Conservation (phyloP, 2,113 vertebrate species). For the Crotophaga sulcirostris region DNA sequence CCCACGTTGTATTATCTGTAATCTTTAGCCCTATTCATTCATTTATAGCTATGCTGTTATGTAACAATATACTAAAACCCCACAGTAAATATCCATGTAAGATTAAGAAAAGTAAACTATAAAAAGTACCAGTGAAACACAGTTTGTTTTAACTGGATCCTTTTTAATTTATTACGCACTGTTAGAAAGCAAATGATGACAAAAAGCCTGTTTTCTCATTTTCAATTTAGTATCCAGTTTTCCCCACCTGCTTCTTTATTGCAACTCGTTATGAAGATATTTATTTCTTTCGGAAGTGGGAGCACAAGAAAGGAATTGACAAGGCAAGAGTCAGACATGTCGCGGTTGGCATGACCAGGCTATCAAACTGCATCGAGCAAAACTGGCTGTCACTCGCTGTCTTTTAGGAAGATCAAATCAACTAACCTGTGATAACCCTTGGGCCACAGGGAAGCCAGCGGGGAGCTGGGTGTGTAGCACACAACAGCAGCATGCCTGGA, state of each 20-base stretch:
- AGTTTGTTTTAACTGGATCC: neutral
- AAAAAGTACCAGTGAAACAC: neutral
- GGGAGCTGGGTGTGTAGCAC: neutral
- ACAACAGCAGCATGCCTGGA: conserved; percentile 14
- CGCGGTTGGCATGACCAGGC: neutral
- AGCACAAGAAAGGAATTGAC: conserved; percentile 49
- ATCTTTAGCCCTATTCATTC: neutral
- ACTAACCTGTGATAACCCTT: conserved; percentile 9
- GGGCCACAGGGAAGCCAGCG: neutral
- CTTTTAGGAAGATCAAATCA: conserved; percentile 22
- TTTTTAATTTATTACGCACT: neutral
- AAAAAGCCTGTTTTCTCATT: neutral
- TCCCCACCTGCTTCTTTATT: neutral
- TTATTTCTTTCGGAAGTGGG: conserved; percentile 23
- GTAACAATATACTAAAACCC: neutral
- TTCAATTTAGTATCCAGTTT: neutral
- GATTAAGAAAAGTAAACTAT: neutral
- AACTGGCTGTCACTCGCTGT: neutral
- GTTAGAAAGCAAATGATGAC: neutral
- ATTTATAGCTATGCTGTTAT: neutral
- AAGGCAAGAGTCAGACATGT: conserved; percentile 11
- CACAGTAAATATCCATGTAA: neutral
- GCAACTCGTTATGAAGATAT: neutral
- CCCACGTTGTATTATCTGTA: neutral
- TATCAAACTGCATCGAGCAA: conserved; percentile 8